Evolutionary conservation across 2,113 vertebrate species (phyloP).

Genomic region (Ariopsis seemanni): DNA sequence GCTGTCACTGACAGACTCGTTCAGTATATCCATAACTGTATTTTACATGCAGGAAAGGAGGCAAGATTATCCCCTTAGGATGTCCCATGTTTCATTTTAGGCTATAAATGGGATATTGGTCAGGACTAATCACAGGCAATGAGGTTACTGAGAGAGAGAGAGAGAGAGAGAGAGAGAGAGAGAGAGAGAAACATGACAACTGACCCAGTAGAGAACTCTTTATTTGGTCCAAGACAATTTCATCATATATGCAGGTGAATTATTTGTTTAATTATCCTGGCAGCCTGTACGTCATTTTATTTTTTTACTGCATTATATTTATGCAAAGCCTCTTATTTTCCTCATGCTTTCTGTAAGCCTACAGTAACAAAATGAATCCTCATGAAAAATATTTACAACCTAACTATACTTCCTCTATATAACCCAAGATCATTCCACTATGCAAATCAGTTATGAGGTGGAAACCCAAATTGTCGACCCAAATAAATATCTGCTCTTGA

Average conservation of each 20-base stretch:
- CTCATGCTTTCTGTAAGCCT: not conserved
- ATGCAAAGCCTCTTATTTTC: conserved; percentile 1
- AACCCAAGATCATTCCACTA: not conserved
- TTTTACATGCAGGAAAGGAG: not conserved
- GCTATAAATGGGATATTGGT: not conserved
- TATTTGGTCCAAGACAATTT: too few relatives aligned
- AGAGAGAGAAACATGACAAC: not conserved
- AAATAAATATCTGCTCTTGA: not conserved
- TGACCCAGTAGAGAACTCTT: too few relatives aligned
- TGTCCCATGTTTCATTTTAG: not conserved
- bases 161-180: too few relatives aligned
- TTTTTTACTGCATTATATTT: not conserved
- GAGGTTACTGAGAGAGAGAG: not conserved
- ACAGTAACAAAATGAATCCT: not conserved
- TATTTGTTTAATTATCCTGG: not conserved
- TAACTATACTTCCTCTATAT: not conserved
- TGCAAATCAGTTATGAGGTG: not conserved
- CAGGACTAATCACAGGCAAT: not conserved
- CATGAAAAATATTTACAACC: not conserved
- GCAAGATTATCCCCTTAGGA: not conserved
- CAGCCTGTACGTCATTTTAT: not conserved
- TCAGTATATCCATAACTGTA: not conserved
- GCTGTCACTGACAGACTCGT: too few relatives aligned
- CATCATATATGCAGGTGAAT: not conserved
- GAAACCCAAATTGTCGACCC: not conserved